phyloP scores from a whole-genome alignment of 2,888 invertebrate species.

The Penaeus monodon region DNA sequence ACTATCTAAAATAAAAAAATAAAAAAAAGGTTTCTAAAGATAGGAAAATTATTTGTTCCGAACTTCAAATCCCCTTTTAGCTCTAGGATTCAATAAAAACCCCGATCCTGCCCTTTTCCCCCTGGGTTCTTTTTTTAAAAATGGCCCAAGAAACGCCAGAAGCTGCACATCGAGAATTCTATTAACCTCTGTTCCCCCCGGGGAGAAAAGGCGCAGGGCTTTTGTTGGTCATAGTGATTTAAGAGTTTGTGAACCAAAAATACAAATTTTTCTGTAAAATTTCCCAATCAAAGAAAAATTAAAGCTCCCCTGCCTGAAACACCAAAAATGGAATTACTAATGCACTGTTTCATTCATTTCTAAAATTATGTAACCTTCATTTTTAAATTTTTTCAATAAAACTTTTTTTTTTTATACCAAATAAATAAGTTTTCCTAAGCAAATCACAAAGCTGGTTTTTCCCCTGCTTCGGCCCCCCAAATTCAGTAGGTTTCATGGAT shows the following conservation, averaged over 20 bases:
- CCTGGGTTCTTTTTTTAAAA: conserved; percentile 30
- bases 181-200: background rate
- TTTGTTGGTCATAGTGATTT: background rate
- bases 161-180: conserved; percentile 43
- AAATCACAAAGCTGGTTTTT: conserved; percentile 8
- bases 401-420: too few species aligned
- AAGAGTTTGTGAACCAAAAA: background rate
- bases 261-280: background rate
- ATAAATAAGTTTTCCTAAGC: too few species aligned
- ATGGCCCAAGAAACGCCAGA: conserved; percentile 18
- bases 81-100: conserved; percentile 7
- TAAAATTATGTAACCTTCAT: too few species aligned
- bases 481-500: conserved; percentile 35
- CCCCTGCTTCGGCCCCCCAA: conserved; percentile 28
- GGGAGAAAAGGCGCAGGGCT: too few species aligned
- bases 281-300: too few species aligned
- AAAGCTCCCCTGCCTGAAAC: too few species aligned
- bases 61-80: background rate
- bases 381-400: too few species aligned
- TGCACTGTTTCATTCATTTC: too few species aligned
- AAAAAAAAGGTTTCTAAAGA: too few species aligned
- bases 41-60: too few species aligned
- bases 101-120: conserved; percentile 22
- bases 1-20: too few species aligned
- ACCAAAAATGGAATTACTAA: too few species aligned